Evolutionary conservation across 2,888 invertebrate species (phyloP).

Genomic region (Chesias legatella): DNA sequence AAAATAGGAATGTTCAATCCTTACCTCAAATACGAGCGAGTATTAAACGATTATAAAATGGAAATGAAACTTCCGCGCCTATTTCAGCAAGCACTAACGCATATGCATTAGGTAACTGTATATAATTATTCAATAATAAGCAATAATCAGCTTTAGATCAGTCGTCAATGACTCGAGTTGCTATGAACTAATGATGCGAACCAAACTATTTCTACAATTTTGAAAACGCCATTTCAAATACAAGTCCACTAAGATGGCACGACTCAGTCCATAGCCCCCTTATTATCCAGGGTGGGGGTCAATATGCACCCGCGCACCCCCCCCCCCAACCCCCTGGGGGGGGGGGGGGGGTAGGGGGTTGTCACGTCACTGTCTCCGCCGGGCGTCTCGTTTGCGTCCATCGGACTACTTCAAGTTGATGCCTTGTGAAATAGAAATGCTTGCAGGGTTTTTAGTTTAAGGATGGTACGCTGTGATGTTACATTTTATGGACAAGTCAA

Average conservation of each 20-base stretch:
- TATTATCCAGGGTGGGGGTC: conserved; percentile 66
- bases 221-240: conserved; percentile 31
- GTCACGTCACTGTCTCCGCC: conserved; percentile 78
- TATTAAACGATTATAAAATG: no score
- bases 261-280: conserved; percentile 65
- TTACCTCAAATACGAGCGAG: no score
- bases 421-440: conserved; percentile 56
- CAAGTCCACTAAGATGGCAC: conserved; percentile 60
- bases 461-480: conserved; percentile 7
- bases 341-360: conserved; percentile 31
- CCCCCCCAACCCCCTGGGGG: conserved; percentile 19
- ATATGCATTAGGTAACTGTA: no score
- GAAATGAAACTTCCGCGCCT: no score
- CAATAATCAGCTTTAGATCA: no score
- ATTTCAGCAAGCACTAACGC: no score
- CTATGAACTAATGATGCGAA: conserved; percentile 11
- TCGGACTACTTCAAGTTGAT: conserved; percentile 64
- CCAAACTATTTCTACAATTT: conserved; percentile 19
- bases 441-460: conserved; percentile 22
- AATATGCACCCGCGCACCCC: conserved; percentile 46
- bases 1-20: no score
- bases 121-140: no score
- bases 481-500: no score
- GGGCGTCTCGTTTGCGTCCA: conserved; percentile 72
- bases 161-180: no score